Conservation (phyloP, 2,888 invertebrate genomes). For the Drosophila paranaensis region DNA sequence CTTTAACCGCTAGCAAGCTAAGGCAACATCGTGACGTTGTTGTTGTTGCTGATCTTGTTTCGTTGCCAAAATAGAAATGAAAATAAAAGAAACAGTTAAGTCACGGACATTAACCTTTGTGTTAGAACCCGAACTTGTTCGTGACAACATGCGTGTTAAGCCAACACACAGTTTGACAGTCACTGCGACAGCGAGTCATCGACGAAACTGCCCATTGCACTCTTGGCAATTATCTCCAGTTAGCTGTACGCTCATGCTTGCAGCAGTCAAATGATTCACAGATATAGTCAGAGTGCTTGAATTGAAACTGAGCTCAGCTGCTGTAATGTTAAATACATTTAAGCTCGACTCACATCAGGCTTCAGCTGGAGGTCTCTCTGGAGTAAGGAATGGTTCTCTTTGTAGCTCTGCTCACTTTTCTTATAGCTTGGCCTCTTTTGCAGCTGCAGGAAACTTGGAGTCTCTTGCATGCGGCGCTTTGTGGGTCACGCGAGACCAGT, state of each 20-base stretch:
- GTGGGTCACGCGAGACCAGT: conserved; percentile 77
- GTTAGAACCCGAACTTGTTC: conserved; percentile 1
- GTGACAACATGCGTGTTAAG: neutral
- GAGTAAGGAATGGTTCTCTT: neutral
- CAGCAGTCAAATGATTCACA: no score
- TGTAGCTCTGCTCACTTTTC: neutral
- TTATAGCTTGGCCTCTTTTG: conserved; percentile 1
- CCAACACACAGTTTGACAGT: neutral
- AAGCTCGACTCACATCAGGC: no score
- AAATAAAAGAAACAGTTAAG: conserved; percentile 28
- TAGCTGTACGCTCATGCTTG: neutral
- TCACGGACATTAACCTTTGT: conserved; percentile 59
- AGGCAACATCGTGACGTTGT: conserved; percentile 28
- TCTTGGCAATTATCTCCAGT: neutral
- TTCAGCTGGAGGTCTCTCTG: neutral
- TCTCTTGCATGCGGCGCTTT: conserved; percentile 40
- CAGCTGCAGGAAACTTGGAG: conserved; percentile 21
- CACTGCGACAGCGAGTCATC: neutral
- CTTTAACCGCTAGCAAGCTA: conserved; percentile 56
- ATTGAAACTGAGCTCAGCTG: neutral
- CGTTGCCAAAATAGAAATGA: conserved; percentile 30
- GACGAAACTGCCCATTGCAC: neutral
- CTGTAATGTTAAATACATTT: no score
- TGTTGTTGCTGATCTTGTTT: conserved; percentile 56
- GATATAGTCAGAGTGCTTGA: neutral